Percentiles rank a stretch among this genome's conserved stretches.
These are phyloP conservation scores for Probosciger aterrimus DNA, from an alignment of 2,113 vertebrate species.

Conservation along the genomic window DNA sequence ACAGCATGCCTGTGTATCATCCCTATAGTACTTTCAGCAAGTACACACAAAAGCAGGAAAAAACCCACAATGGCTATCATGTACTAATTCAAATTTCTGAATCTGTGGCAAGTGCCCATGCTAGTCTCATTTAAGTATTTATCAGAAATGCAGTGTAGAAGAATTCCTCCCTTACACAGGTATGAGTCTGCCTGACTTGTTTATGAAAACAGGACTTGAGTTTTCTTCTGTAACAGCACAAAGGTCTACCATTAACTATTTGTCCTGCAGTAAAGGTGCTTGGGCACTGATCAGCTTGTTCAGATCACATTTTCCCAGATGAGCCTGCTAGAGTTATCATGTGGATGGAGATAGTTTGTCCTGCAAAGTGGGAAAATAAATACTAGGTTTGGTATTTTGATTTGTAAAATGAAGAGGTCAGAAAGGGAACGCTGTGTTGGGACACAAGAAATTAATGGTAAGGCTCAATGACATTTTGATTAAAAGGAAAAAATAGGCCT, in stretches of 20 bases:
- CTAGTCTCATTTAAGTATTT: neutral
- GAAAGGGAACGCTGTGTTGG: neutral
- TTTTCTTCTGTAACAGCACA: neutral
- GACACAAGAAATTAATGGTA: neutral
- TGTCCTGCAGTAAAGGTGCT: neutral
- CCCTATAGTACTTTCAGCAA: neutral
- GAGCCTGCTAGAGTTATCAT: neutral
- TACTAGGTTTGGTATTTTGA: neutral
- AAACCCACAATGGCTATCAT: neutral
- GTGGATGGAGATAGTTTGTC: neutral
- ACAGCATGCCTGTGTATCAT: neutral
- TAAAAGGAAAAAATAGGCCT: neutral
- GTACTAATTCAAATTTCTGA: neutral
- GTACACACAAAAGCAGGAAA: neutral
- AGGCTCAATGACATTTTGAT: neutral
- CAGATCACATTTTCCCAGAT: neutral
- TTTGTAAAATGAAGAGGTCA: neutral
- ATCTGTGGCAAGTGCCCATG: neutral
- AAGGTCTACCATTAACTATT: neutral
- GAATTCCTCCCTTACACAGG: neutral
- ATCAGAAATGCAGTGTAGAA: neutral
- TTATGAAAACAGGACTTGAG: neutral
- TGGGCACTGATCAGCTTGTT: neutral
- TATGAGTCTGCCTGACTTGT: neutral
- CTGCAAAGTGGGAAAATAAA: neutral